These are phyloP conservation scores for Brachyhypopomus gauderio DNA, from an alignment of 2,113 vertebrate species.

Conservation along the genomic window DNA sequence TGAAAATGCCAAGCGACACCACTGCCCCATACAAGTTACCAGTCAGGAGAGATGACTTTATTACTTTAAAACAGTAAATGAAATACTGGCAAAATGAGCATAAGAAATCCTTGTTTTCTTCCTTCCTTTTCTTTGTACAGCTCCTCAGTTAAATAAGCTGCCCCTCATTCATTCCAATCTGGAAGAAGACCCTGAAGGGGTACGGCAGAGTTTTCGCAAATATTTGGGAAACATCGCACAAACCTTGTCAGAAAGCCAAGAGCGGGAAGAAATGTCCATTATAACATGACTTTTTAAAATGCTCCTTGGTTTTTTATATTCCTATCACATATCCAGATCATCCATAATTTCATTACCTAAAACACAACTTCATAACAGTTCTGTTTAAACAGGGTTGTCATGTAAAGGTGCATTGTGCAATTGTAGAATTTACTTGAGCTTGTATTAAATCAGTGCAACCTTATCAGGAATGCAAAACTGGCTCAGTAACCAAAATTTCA, in stretches of 20 bases:
- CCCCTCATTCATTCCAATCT: conserved; percentile 88
- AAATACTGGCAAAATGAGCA: neutral
- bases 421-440: too few relatives aligned
- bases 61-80: too few relatives aligned
- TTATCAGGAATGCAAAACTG: too few relatives aligned
- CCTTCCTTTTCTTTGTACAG: conserved; percentile 68
- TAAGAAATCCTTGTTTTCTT: neutral
- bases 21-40: too few relatives aligned
- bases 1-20: neutral
- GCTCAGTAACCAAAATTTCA: too few relatives aligned
- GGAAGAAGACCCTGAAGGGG: conserved; percentile 90
- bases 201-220: conserved; percentile 82
- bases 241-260: conserved; percentile 86
- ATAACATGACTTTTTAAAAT: conserved; percentile 73
- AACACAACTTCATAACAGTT: neutral
- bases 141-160: conserved; percentile 81
- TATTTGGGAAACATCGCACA: conserved; percentile 83
- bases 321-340: neutral
- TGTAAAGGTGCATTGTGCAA: neutral
- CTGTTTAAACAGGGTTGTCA: neutral
- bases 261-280: conserved; percentile 93
- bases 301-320: neutral
- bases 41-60: conserved; percentile 21
- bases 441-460: too few relatives aligned
- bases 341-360: too few relatives aligned